Conservation (phyloP, 1,140 invertebrate genomes). For the Caenorhabditis brenneri region DNA sequence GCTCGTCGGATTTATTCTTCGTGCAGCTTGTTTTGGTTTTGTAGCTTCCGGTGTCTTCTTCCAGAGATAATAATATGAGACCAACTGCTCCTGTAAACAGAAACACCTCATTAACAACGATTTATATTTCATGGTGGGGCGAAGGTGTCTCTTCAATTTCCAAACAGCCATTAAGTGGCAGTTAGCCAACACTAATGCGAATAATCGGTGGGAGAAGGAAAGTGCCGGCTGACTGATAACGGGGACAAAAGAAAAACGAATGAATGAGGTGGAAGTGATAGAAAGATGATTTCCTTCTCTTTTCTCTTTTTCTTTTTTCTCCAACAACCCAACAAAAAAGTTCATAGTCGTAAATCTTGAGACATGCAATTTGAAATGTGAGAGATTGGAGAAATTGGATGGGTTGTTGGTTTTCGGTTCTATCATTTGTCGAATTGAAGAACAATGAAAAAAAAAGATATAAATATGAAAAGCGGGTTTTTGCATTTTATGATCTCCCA, state of each 20-base stretch:
- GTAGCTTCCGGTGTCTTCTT: slow-evolving; percentile 99
- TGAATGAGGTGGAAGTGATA: neutral
- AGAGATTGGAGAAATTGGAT: neutral
- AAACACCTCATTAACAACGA: neutral
- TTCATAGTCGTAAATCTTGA: neutral
- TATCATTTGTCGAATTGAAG: neutral
- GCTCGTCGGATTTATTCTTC: slow-evolving; percentile 54
- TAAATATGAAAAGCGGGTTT: no score
- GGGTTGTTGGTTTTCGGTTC: neutral
- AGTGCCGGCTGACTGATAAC: neutral
- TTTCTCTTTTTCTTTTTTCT: neutral
- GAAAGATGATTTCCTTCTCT: neutral
- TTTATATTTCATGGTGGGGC: neutral
- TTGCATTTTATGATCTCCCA: neutral
- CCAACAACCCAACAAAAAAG: neutral
- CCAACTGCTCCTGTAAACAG: slow-evolving; percentile 82
- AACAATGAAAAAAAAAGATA: neutral
- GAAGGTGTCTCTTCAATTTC: no score
- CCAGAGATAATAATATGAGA: slow-evolving; percentile 99
- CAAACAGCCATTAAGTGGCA: slow-evolving; percentile 38
- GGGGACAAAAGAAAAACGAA: neutral
- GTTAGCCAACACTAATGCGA: slow-evolving; percentile 3
- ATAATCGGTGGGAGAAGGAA: neutral
- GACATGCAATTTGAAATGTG: neutral
- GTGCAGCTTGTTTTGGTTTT: slow-evolving; percentile 68